Conservation (phyloP, 2,888 invertebrate genomes). For the Gisinianus flammeolus region DNA sequence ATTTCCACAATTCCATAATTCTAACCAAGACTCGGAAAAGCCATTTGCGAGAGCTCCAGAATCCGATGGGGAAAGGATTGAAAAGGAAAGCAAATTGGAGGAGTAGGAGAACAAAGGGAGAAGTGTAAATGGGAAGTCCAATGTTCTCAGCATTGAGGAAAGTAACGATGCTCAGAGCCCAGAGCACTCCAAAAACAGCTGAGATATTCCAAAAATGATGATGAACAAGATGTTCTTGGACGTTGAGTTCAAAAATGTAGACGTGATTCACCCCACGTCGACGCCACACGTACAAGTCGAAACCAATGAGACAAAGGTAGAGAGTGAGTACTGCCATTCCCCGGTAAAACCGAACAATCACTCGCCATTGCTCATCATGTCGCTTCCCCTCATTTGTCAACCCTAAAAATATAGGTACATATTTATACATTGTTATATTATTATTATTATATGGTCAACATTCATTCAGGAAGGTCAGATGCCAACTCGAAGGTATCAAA, state of each 20-base stretch:
- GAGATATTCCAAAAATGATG: slow-evolving; percentile 31
- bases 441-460: too few species aligned
- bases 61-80: slow-evolving; percentile 17
- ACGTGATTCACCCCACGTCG: slow-evolving; percentile 17
- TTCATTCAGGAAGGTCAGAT: too few species aligned
- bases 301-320: slow-evolving; percentile 18
- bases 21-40: slow-evolving; percentile 19
- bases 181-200: slow-evolving; percentile 24
- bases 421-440: too few species aligned
- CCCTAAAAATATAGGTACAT: not conserved
- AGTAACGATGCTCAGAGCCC: slow-evolving; percentile 20
- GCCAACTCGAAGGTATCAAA: too few species aligned
- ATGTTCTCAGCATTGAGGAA: not conserved
- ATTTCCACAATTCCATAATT: not conserved
- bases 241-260: slow-evolving; percentile 28
- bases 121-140: not conserved
- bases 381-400: not conserved
- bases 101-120: slow-evolving; percentile 10
- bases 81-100: slow-evolving; percentile 12
- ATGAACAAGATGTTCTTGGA: slow-evolving; percentile 3
- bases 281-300: slow-evolving; percentile 21
- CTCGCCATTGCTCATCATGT: not conserved
- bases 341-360: slow-evolving; percentile 15
- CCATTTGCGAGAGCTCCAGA: slow-evolving; percentile 16
- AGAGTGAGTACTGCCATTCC: slow-evolving; percentile 10